Evolutionary conservation across 2,797 vertebrate species (phyloP).

Genomic region (Acestrorhynchus altus): DNA sequence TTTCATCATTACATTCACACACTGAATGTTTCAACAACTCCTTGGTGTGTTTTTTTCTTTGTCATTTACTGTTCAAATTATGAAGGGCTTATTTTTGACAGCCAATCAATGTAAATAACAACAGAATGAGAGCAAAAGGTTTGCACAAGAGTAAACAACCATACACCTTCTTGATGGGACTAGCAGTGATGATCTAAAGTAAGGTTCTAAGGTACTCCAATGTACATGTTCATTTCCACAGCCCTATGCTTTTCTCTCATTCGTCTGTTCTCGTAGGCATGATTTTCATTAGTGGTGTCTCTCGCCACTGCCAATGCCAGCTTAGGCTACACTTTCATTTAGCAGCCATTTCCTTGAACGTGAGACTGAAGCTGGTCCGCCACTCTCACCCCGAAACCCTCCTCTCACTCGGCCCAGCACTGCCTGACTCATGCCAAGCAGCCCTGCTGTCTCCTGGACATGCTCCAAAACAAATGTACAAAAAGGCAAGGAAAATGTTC

Average conservation of each 20-base stretch:
- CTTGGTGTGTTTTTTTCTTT: too few species aligned
- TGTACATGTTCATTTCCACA: slow-evolving; percentile 30
- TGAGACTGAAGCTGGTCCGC: slow-evolving; percentile 63
- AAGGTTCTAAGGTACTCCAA: not conserved
- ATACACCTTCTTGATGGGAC: too few species aligned
- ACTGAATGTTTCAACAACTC: too few species aligned
- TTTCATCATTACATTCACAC: too few species aligned
- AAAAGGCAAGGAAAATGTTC: slow-evolving; percentile 68
- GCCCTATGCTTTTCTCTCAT: slow-evolving; percentile 43
- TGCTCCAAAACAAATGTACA: slow-evolving; percentile 73
- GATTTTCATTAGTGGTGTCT: slow-evolving; percentile 68
- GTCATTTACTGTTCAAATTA: too few species aligned
- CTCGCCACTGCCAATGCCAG: slow-evolving; percentile 62
- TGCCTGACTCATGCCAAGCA: slow-evolving; percentile 65
- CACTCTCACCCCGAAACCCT: slow-evolving; percentile 64
- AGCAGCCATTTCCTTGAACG: slow-evolving; percentile 76
- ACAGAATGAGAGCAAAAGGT: too few species aligned
- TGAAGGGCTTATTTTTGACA: too few species aligned
- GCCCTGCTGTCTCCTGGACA: slow-evolving; percentile 75
- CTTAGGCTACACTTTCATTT: slow-evolving; percentile 60
- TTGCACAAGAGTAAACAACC: too few species aligned
- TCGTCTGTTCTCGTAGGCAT: slow-evolving; percentile 39
- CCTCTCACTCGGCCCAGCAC: slow-evolving; percentile 62
- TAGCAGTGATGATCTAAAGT: too few species aligned
- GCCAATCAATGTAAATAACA: too few species aligned